Conservation (phyloP, 2,113 vertebrate genomes). For the Nestor notabilis region DNA sequence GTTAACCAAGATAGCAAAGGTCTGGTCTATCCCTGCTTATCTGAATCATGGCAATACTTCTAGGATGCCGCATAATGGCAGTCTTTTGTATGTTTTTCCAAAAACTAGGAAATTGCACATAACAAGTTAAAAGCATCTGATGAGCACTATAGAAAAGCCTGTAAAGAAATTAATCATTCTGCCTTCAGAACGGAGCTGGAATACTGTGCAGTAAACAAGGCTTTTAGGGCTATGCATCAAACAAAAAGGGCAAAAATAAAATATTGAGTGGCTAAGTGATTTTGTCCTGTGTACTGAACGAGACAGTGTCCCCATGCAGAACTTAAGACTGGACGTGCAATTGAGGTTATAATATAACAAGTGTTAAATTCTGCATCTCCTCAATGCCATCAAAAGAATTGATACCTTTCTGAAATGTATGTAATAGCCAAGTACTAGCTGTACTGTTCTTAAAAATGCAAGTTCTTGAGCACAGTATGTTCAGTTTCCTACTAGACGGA, state of each 20-base stretch:
- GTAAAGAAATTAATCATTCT: conserved; percentile 58
- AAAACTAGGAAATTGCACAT: conserved; percentile 58
- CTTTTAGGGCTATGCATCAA: conserved; percentile 28
- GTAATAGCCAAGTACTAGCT: background rate
- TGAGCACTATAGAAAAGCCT: conserved; percentile 55
- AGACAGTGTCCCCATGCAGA: background rate
- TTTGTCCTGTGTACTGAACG: background rate
- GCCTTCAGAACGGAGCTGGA: conserved; percentile 35
- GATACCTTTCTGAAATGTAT: background rate
- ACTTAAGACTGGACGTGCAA: background rate
- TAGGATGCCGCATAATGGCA: background rate
- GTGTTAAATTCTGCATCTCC: background rate
- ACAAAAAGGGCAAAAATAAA: conserved; percentile 40
- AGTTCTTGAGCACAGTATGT: conserved; percentile 5
- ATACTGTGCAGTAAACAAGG: conserved; percentile 46
- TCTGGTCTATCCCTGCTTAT: background rate
- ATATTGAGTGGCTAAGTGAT: background rate
- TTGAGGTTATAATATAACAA: background rate
- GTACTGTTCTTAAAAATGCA: conserved; percentile 13
- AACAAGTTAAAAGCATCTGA: conserved; percentile 47
- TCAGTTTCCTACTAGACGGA: background rate
- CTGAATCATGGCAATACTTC: background rate
- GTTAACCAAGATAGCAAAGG: conserved; percentile 4
- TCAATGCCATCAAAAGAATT: background rate
- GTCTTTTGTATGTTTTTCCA: conserved; percentile 44